Evolutionary conservation across 2,797 vertebrate genomes (phyloP).

Genomic region (Vireo griseus): DNA sequence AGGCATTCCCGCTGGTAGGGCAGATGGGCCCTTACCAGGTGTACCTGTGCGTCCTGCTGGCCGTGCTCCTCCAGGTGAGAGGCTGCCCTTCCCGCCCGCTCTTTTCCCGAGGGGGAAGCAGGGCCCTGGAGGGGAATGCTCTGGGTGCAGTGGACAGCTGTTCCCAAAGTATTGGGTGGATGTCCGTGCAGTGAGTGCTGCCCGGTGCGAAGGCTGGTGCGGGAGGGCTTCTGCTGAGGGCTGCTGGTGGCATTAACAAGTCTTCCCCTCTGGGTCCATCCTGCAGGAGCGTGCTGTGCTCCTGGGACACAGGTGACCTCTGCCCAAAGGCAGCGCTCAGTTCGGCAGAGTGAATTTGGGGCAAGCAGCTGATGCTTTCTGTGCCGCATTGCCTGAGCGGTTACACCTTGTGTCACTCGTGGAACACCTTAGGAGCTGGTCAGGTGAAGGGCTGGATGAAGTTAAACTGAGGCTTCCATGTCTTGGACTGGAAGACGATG

Average conservation of each 20-base stretch:
- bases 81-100: background rate
- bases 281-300: too few species aligned
- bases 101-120: background rate
- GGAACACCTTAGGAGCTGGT: background rate
- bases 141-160: background rate
- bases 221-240: background rate
- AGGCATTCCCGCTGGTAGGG: constrained; percentile 74
- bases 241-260: background rate
- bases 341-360: background rate
- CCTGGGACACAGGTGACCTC: background rate
- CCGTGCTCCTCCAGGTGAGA: constrained; percentile 78
- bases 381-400: background rate
- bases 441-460: background rate
- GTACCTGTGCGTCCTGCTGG: constrained; percentile 76
- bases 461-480: background rate
- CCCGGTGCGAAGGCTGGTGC: background rate
- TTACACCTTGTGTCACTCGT: rapidly evolving
- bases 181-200: background rate
- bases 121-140: background rate
- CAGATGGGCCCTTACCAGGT: constrained; percentile 79
- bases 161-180: background rate
- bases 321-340: background rate
- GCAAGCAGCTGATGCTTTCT: rapidly evolving
- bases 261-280: background rate
- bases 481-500: rapidly evolving